Evolutionary conservation across 1,140 invertebrate genomes (phyloP).

Genomic region (Ylistrum balloti): DNA sequence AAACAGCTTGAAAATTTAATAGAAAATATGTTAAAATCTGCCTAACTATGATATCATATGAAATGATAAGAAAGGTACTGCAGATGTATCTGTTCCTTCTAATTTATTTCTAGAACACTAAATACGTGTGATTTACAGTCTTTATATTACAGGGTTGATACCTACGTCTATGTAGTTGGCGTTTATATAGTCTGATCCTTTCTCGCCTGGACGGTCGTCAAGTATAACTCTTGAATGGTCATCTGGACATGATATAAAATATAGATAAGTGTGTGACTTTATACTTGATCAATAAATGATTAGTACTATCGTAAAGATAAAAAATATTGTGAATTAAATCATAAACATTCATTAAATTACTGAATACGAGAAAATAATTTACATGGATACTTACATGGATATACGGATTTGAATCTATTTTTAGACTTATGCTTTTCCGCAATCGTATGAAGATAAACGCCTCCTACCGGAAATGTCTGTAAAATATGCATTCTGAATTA

Average conservation of each 20-base stretch:
- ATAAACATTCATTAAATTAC: not conserved
- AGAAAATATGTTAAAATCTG: no score
- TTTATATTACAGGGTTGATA: no score
- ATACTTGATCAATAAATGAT: no score
- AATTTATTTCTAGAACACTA: no score
- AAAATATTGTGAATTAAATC: no score
- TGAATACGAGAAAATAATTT: not conserved
- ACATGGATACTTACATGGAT: not conserved
- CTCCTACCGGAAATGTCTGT: not conserved
- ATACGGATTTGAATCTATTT: not conserved
- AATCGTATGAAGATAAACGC: not conserved
- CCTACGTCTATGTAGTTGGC: not conserved
- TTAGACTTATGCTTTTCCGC: not conserved
- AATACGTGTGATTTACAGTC: no score
- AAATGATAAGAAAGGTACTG: no score
- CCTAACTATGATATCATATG: no score
- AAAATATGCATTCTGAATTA: no score
- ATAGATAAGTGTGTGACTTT: not conserved
- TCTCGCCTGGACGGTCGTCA: not conserved
- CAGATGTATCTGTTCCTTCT: no score
- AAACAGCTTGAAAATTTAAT: no score
- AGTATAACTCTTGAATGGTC: slow-evolving; percentile 1
- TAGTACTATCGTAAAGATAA: no score
- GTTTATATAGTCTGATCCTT: not conserved
- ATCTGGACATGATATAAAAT: not conserved